A percentile compares a stretch with the other conserved stretches of the same genome.
Evolutionary conservation across 53 echinoderm and acorn worm species (phyloP).

Genomic region (Actinopyga echinites): DNA sequence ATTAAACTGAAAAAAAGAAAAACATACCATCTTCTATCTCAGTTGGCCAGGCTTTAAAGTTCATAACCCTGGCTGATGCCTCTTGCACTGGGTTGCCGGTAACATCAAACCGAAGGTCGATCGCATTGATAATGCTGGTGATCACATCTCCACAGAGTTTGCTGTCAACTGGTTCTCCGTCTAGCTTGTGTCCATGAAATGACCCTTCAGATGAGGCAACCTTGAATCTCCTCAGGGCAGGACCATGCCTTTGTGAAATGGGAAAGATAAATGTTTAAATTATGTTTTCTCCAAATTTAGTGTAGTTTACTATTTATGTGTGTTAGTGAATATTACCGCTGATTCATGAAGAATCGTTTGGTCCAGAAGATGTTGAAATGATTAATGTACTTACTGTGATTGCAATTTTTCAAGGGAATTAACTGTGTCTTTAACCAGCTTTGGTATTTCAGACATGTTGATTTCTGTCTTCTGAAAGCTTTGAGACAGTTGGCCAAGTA

Average conservation of each 20-base stretch:
- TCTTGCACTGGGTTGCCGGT: not conserved
- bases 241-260: not conserved
- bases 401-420: too few species aligned
- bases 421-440: too few species aligned
- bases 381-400: constrained; percentile 2
- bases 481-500: too few species aligned
- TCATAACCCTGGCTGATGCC: not conserved
- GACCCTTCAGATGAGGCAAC: not conserved
- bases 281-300: not conserved
- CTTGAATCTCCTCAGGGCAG: not conserved
- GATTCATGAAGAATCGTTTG: not conserved
- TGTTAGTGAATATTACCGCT: not conserved
- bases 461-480: too few species aligned
- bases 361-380: not conserved
- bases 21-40: not conserved
- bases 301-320: not conserved
- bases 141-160: not conserved
- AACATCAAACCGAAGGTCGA: not conserved
- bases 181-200: constrained; percentile 7
- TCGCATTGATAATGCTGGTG: not conserved
- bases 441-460: too few species aligned
- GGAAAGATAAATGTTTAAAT: not conserved
- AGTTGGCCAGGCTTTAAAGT: not conserved
- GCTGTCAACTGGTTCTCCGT: not conserved
- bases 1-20: not conserved